These are phyloP conservation scores for Anguilla marmorata DNA, from an alignment of 2,797 vertebrate species.

Conservation along the genomic window DNA sequence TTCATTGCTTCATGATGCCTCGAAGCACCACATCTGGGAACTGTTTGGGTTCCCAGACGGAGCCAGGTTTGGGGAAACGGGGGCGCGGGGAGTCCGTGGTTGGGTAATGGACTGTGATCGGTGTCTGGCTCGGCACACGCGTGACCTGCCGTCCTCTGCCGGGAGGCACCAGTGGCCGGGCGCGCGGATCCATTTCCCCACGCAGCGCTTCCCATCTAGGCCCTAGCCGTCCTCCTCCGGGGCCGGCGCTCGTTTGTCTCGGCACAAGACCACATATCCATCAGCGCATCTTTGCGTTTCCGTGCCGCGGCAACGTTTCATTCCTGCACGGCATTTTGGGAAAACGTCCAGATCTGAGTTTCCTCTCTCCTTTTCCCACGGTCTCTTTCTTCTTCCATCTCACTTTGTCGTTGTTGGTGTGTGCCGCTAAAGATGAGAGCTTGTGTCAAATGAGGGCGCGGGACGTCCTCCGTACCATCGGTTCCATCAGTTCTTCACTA, in stretches of 20 bases:
- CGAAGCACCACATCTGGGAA: slow-evolving; percentile 3
- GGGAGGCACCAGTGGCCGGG: background rate
- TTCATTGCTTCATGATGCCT: background rate
- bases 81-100: background rate
- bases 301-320: background rate
- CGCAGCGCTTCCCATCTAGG: background rate
- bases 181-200: background rate
- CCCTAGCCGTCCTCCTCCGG: background rate
- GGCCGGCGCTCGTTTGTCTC: background rate
- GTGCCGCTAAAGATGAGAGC: background rate
- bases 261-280: background rate
- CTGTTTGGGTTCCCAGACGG: background rate
- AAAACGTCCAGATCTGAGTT: background rate
- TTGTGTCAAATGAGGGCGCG: background rate
- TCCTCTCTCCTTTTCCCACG: background rate
- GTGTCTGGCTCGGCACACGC: background rate
- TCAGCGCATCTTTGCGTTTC: background rate
- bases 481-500: background rate
- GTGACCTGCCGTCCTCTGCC: background rate
- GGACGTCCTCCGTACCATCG: background rate
- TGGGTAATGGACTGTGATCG: background rate
- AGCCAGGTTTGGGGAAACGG: background rate
- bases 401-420: background rate
- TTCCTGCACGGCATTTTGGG: background rate
- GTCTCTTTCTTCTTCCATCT: background rate